phyloP scores from a whole-genome alignment of 2,888 invertebrate species.

The Craniophora ligustri region DNA sequence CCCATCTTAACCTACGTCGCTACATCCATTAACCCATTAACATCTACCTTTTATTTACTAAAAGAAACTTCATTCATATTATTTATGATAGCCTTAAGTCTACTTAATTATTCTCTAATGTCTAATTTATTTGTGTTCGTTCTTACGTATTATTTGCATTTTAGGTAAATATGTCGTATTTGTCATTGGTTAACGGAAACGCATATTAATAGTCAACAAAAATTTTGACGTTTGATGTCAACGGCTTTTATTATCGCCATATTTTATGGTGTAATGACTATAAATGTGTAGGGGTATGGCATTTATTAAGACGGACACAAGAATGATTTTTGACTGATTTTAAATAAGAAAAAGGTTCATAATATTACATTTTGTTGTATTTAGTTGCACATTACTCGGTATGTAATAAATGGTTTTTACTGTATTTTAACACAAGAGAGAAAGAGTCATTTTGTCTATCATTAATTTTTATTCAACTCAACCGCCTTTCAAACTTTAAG shows the following conservation, averaged over 20 bases:
- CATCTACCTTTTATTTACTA: slow-evolving; percentile 34
- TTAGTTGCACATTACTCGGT: no score
- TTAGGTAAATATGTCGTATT: slow-evolving; percentile 53
- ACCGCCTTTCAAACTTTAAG: no score
- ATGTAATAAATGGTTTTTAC: no score
- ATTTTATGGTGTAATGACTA: slow-evolving; percentile 27
- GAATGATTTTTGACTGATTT: slow-evolving; percentile 3
- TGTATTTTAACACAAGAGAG: no score
- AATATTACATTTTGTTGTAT: background rate
- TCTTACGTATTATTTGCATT: slow-evolving; percentile 49
- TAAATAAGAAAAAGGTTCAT: background rate
- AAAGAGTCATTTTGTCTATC: no score
- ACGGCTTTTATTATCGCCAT: slow-evolving; percentile 37
- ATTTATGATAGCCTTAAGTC: slow-evolving; percentile 41
- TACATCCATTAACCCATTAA: slow-evolving; percentile 22
- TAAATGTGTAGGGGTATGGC: slow-evolving; percentile 9
- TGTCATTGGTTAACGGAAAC: slow-evolving; percentile 52
- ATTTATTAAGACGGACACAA: background rate
- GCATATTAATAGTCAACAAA: slow-evolving; percentile 33
- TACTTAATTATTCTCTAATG: slow-evolving; percentile 53
- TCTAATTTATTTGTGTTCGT: slow-evolving; percentile 48
- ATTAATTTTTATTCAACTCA: no score
- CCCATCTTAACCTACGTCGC: slow-evolving; percentile 4
- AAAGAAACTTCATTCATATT: slow-evolving; percentile 38
- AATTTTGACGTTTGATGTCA: slow-evolving; percentile 44